Evolutionary conservation across 2,797 vertebrate species (phyloP).

Genomic region (Protonibea diacanthus): DNA sequence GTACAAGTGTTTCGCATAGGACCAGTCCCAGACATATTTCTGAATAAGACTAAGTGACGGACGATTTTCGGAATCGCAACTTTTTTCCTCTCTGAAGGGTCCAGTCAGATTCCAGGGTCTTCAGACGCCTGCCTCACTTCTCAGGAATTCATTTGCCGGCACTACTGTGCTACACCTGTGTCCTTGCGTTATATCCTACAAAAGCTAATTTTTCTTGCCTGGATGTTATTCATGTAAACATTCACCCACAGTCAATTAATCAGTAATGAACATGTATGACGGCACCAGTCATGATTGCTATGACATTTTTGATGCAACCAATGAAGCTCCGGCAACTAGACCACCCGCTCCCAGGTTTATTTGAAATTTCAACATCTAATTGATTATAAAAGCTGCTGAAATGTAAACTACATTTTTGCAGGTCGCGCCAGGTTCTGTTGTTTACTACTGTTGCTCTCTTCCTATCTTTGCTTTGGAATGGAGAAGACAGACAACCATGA

Average conservation of each 20-base stretch:
- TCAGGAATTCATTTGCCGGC: conserved; percentile 69
- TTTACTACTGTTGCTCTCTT: conserved; percentile 52
- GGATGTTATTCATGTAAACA: conserved; percentile 25
- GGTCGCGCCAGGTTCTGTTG: conserved; percentile 33
- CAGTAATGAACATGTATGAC: conserved; percentile 26
- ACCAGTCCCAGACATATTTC: conserved; percentile 75
- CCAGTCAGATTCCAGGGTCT: conserved; percentile 58
- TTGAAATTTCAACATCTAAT: conserved; percentile 50
- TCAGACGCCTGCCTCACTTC: conserved; percentile 72
- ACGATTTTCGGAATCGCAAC: conserved; percentile 67
- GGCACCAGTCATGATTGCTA: conserved; percentile 15
- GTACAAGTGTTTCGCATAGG: conserved; percentile 78
- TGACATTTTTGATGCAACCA: conserved; percentile 28
- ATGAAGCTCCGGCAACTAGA: conserved; percentile 30
- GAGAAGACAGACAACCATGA: conserved; percentile 51
- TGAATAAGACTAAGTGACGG: conserved; percentile 78
- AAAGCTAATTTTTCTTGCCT: neutral
- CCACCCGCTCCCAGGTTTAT: conserved; percentile 51
- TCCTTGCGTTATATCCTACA: conserved; percentile 4
- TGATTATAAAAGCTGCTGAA: conserved; percentile 60
- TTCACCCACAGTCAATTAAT: conserved; percentile 13
- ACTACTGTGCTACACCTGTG: conserved; percentile 54
- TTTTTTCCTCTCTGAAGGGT: conserved; percentile 55
- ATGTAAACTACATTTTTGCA: conserved; percentile 65
- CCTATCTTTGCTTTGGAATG: conserved; percentile 40